Conservation (phyloP, 1,140 invertebrate species). For the Platyura marginata region DNA sequence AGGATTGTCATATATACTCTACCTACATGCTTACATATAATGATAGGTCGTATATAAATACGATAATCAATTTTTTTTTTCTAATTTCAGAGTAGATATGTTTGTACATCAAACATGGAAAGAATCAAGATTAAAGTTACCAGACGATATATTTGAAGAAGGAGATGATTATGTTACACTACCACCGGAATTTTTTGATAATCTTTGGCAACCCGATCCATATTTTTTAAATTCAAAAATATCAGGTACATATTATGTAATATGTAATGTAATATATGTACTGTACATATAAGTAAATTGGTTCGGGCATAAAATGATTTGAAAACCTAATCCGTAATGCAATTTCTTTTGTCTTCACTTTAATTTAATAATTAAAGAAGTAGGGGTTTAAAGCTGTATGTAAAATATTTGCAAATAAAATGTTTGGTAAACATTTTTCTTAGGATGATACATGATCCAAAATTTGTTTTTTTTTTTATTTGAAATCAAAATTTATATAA, state of each 20-base stretch:
- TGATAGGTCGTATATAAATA: no score
- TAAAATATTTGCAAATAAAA: no score
- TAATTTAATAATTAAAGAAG: background rate
- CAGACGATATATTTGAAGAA: constrained; percentile 54
- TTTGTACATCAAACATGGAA: constrained; percentile 65
- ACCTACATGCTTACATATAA: no score
- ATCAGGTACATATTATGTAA: constrained; percentile 34
- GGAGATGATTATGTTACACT: constrained; percentile 59
- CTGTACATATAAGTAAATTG: no score
- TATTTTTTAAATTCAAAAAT: constrained; percentile 74
- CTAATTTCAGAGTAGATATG: constrained; percentile 51
- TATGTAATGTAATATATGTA: background rate
- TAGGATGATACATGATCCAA: no score
- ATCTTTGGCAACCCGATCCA: constrained; percentile 71
- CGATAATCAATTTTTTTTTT: constrained; percentile 9
- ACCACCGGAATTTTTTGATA: constrained; percentile 59
- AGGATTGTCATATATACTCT: no score
- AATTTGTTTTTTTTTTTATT: no score
- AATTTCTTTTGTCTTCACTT: background rate
- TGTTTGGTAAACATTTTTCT: no score
- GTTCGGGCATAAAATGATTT: no score
- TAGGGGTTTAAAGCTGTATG: no score
- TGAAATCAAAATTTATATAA: no score
- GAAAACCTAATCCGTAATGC: no score
- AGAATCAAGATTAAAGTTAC: constrained; percentile 50